Evolutionary conservation across 2,113 vertebrate genomes (phyloP).

Genomic region (Neogale vison): DNA sequence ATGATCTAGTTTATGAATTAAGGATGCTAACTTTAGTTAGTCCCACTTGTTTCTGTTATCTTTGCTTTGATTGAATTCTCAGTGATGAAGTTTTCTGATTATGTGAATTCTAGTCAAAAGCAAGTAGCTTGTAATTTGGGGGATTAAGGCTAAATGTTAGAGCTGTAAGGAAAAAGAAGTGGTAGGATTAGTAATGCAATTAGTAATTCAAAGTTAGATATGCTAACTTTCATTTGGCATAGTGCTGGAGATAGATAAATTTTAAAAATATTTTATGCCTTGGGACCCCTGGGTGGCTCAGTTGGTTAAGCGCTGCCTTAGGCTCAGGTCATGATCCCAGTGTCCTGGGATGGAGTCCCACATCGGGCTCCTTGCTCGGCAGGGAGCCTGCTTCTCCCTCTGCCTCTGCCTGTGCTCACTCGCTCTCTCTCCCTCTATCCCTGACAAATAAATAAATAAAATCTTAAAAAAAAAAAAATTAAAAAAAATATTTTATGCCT

Average conservation of each 20-base stretch:
- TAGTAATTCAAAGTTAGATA: too few relatives aligned
- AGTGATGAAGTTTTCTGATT: not conserved
- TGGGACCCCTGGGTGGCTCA: too few relatives aligned
- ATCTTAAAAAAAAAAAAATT: too few relatives aligned
- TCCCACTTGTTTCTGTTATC: not conserved
- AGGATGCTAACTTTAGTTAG: conserved; percentile 20
- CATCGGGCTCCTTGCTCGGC: too few relatives aligned
- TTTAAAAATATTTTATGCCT: not conserved
- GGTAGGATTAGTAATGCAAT: not conserved
- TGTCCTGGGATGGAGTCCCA: too few relatives aligned
- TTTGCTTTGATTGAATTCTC: conserved; percentile 29
- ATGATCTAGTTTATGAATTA: conserved; percentile 4
- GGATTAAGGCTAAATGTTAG: not conserved
- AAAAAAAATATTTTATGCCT: not conserved
- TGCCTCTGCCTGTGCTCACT: too few relatives aligned
- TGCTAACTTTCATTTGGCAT: not conserved
- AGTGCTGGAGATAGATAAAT: not conserved
- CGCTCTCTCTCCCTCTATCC: too few relatives aligned
- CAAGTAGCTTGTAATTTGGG: not conserved
- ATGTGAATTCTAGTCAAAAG: conserved; percentile 37
- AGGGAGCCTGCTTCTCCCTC: too few relatives aligned
- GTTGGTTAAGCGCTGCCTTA: too few relatives aligned
- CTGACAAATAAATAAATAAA: too few relatives aligned
- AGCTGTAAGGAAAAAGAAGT: not conserved
- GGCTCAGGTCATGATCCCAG: too few relatives aligned